Conservation (phyloP, 2,113 vertebrate species). For the Balaenoptera acutorostrata region DNA sequence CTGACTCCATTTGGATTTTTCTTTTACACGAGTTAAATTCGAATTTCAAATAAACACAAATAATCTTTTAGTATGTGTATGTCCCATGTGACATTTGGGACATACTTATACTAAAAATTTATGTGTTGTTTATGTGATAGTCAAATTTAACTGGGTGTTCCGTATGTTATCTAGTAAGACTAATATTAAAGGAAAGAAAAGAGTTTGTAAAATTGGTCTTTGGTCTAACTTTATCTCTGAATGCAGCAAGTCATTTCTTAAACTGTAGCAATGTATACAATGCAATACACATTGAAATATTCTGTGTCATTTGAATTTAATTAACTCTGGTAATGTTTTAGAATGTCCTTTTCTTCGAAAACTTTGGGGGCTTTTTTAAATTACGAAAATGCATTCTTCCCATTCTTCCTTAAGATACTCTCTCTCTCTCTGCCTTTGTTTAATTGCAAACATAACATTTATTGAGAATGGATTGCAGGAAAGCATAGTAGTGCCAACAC, state of each 20-base stretch:
- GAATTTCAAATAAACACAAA: not conserved
- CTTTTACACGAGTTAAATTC: not conserved
- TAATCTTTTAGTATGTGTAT: not conserved
- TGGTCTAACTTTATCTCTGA: not conserved
- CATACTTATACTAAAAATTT: not conserved
- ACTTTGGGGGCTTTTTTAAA: not conserved
- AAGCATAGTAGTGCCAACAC: not conserved
- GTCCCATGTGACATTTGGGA: not conserved
- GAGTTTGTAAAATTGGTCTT: not conserved
- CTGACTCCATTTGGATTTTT: not conserved
- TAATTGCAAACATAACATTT: not conserved
- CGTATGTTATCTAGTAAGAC: not conserved
- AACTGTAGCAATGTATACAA: not conserved
- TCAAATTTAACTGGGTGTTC: not conserved
- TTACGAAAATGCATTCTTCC: not conserved
- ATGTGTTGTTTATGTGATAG: not conserved
- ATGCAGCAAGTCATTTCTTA: not conserved
- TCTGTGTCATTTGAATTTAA: not conserved
- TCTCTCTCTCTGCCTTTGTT: not conserved
- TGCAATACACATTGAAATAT: not conserved
- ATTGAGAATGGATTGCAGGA: not conserved
- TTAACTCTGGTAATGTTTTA: not conserved
- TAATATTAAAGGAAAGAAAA: not conserved
- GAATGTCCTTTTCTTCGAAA: not conserved
- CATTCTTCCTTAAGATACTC: not conserved